These are phyloP conservation scores for Typhlomys cinereus DNA, from an alignment of 2,113 vertebrate species.

Conservation along the genomic window DNA sequence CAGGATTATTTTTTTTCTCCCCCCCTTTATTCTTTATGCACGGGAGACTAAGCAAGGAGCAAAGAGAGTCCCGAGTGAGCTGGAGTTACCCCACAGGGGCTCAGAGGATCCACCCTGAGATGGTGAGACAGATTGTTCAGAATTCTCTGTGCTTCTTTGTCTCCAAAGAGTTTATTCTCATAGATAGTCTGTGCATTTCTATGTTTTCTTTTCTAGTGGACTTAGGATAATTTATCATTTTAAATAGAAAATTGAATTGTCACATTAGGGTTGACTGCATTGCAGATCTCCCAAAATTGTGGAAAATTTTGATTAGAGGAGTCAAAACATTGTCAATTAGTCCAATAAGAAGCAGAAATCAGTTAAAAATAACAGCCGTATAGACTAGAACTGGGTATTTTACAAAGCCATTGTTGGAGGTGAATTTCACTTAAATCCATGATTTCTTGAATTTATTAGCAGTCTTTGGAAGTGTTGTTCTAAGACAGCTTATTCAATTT, in stretches of 20 bases:
- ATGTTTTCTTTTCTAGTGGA: constrained; percentile 30
- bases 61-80: constrained; percentile 41
- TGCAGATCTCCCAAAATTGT: background rate
- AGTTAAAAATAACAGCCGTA: background rate
- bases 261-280: background rate
- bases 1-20: constrained; percentile 58
- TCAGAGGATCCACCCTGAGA: background rate
- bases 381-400: background rate
- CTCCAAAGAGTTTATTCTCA: background rate
- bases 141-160: constrained; percentile 18
- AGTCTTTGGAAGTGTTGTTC: constrained; percentile 7
- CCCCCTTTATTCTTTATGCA: constrained; percentile 49
- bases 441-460: constrained; percentile 44
- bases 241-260: background rate
- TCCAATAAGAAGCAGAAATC: constrained; percentile 17
- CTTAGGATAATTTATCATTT: constrained; percentile 28
- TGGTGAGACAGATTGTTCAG: background rate
- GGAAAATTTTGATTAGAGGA: background rate
- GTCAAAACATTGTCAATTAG: background rate
- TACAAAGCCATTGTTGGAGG: background rate
- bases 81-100: background rate
- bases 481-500: constrained; percentile 58
- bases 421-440: constrained; percentile 10
- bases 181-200: background rate
- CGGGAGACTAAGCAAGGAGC: constrained; percentile 67